phyloP scores from a whole-genome alignment of 2,888 invertebrate species.

The Harmothoe impar region DNA sequence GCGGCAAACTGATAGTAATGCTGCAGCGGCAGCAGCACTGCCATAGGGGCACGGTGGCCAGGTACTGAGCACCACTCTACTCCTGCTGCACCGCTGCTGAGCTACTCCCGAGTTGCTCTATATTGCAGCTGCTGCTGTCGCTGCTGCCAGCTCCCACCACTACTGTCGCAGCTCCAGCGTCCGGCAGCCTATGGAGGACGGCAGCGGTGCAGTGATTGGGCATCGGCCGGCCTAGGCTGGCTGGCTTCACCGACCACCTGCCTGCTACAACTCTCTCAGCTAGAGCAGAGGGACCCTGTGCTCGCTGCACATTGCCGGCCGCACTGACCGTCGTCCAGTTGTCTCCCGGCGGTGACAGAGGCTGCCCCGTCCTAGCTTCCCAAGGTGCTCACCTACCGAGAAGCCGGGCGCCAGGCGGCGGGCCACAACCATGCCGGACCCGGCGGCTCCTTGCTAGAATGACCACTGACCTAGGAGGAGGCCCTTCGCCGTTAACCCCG shows the following conservation, averaged over 20 bases:
- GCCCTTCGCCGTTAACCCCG: background rate
- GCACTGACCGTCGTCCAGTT: background rate
- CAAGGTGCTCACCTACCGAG: background rate
- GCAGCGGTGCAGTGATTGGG: constrained; percentile 16
- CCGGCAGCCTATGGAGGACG: background rate
- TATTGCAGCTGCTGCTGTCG: background rate
- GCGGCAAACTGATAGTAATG: background rate
- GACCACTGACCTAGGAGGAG: background rate
- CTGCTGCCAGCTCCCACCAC: background rate
- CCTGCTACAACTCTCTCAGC: background rate
- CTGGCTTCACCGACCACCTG: constrained; percentile 3
- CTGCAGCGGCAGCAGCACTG: background rate
- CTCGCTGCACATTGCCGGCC: background rate
- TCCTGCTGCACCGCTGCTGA: background rate
- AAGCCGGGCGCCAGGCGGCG: background rate
- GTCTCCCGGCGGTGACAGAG: background rate
- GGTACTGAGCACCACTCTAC: background rate
- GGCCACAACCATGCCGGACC: background rate
- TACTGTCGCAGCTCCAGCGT: background rate
- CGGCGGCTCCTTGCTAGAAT: constrained; percentile 21
- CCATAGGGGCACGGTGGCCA: background rate
- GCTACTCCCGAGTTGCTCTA: background rate
- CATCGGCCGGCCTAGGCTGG: background rate
- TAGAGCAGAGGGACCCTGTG: background rate
- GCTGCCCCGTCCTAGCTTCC: background rate